These are phyloP conservation scores for Porites divaricata DNA, from an alignment of 92 coral and sea anemone genomes.

Conservation along the genomic window DNA sequence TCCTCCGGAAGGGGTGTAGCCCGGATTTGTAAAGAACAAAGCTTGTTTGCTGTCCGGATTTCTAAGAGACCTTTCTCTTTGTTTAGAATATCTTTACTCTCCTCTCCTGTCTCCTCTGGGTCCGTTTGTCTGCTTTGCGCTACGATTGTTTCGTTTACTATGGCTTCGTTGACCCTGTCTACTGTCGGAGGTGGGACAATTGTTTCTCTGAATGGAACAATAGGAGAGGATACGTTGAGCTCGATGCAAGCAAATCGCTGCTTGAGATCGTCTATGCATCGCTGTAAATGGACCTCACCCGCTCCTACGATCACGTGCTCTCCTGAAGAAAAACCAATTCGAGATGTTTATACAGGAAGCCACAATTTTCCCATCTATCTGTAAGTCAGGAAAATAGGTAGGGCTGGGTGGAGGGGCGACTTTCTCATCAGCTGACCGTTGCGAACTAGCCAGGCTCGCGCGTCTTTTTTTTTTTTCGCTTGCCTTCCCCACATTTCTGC, in stretches of 20 bases:
- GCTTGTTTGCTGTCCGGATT: conserved; percentile 88
- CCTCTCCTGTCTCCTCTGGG: conserved; percentile 31
- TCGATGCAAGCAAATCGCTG: conserved; percentile 88
- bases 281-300: conserved; percentile 96
- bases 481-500: too few species aligned
- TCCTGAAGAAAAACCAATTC: conserved; percentile 44
- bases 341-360: too few species aligned
- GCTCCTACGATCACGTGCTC: conserved; percentile 96
- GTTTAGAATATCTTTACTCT: conserved; percentile 19
- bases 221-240: conserved; percentile 94
- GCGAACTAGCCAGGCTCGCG: too few species aligned
- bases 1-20: conserved; percentile 84
- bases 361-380: too few species aligned
- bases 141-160: conserved; percentile 56
- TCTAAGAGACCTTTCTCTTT: conserved; percentile 70
- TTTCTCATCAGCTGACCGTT: too few species aligned
- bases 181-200: conserved; percentile 86
- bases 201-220: conserved; percentile 97
- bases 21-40: conserved; percentile 77
- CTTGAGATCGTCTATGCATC: conserved; percentile 93
- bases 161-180: conserved; percentile 96
- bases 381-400: too few species aligned
- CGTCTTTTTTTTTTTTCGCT: too few species aligned
- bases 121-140: conserved; percentile 54
- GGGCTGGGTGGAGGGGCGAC: too few species aligned